A percentile compares a stretch with the other conserved stretches of the same genome.
These are phyloP conservation scores for Hymenopus coronatus DNA, from an alignment of 2,888 invertebrate genomes.

Conservation along the genomic window DNA sequence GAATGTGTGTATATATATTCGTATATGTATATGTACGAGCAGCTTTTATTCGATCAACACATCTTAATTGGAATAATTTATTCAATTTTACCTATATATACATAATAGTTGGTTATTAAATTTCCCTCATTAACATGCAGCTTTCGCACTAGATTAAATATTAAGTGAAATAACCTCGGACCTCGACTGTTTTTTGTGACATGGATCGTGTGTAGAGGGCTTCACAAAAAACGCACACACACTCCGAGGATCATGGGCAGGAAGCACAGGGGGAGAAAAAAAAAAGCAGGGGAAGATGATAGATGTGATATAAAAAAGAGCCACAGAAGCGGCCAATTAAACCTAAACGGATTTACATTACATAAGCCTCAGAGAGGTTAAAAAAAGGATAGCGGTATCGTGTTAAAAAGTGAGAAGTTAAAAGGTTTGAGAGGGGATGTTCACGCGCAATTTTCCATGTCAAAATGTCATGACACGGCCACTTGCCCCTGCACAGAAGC, in stretches of 20 bases:
- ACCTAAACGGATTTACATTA: conserved; percentile 1
- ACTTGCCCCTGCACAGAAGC: not conserved
- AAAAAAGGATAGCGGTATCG: not conserved
- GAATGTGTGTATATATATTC: too few species aligned
- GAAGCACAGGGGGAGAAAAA: not conserved
- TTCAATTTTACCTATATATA: too few species aligned
- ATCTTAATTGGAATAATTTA: too few species aligned
- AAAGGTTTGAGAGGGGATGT: conserved; percentile 3
- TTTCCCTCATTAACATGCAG: too few species aligned
- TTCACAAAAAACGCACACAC: not conserved
- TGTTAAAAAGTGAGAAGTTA: conserved; percentile 16
- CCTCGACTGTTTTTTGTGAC: not conserved
- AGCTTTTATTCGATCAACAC: too few species aligned
- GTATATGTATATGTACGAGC: too few species aligned
- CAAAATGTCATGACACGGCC: conserved; percentile 3
- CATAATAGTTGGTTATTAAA: too few species aligned
- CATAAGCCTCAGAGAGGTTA: not conserved
- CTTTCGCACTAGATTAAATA: too few species aligned
- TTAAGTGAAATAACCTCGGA: not conserved
- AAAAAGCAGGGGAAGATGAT: conserved; percentile 2
- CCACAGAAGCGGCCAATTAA: conserved; percentile 14
- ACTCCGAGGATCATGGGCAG: not conserved
- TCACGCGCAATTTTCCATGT: conserved; percentile 6
- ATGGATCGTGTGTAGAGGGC: not conserved
- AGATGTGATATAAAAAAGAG: conserved; percentile 11